Conservation (phyloP, 2,888 invertebrate species). For the Phyllotreta striolata region DNA sequence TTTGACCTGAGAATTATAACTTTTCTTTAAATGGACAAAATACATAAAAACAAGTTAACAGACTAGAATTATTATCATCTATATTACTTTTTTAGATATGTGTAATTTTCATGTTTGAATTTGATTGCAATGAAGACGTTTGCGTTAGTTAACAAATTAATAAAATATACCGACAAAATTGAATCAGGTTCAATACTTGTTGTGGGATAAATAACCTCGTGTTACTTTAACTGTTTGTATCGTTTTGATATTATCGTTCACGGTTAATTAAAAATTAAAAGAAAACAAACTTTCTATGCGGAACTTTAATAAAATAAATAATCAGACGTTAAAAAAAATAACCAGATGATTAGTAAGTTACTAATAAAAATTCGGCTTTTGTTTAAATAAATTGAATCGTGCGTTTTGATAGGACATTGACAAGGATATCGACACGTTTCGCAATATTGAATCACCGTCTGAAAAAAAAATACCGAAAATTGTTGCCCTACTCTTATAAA, state of each 20-base stretch:
- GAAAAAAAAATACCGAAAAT: constrained; percentile 11
- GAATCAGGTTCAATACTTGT: not conserved
- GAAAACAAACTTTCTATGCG: constrained; percentile 8
- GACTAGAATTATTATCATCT: no score
- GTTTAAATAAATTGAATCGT: constrained; percentile 4
- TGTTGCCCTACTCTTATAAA: not conserved
- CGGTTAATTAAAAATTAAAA: constrained; percentile 17
- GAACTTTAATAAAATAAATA: constrained; percentile 2
- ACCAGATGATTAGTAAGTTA: constrained; percentile 2
- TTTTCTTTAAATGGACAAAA: no score
- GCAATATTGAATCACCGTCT: constrained; percentile 12
- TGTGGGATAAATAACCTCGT: constrained; percentile 5
- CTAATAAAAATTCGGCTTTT: not conserved
- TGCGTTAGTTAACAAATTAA: no score
- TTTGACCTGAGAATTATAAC: no score
- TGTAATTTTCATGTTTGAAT: no score
- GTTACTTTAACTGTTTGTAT: constrained; percentile 4
- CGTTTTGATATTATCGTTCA: constrained; percentile 17
- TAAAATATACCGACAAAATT: not conserved
- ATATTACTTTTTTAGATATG: no score
- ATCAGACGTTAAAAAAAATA: not conserved
- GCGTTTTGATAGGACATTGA: constrained; percentile 9
- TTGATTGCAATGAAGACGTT: no score
- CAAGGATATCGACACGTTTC: constrained; percentile 12
- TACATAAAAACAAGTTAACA: no score